Evolutionary conservation across 64 coral and sea anemone species (phyloP).

Genomic region (Anthopleura sola): DNA sequence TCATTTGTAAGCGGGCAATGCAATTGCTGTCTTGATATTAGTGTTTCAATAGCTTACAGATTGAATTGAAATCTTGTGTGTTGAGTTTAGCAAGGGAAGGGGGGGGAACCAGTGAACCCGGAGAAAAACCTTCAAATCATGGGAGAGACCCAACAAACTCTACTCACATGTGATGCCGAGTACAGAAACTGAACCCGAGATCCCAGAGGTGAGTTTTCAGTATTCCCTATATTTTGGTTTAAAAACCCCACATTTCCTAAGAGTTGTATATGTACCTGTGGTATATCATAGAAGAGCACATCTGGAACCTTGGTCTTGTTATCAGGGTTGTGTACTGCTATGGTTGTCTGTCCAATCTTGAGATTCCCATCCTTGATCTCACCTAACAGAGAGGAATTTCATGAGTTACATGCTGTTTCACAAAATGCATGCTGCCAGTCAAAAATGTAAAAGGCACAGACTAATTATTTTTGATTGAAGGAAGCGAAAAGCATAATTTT

Average conservation of each 20-base stretch:
- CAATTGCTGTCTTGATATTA: neutral
- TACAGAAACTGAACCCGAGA: no score
- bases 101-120: neutral
- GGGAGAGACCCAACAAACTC: no score
- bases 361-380: conserved; percentile 59
- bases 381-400: conserved; percentile 22
- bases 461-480: no score
- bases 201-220: neutral
- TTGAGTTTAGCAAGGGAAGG: neutral
- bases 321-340: conserved; percentile 70
- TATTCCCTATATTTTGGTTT: no score
- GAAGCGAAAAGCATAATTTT: no score
- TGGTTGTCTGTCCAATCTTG: conserved; percentile 74
- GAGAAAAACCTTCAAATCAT: no score
- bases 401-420: neutral
- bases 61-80: no score
- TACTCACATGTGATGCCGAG: no score
- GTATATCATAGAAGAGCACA: conserved; percentile 87
- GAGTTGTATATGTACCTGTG: conserved; percentile 45
- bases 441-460: no score
- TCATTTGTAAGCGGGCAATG: neutral
- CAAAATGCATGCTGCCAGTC: no score
- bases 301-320: conserved; percentile 94
- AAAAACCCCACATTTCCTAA: no score
- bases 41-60: no score